These are phyloP conservation scores for Drosophila sordidula DNA, from an alignment of 2,888 invertebrate species.

Conservation along the genomic window DNA sequence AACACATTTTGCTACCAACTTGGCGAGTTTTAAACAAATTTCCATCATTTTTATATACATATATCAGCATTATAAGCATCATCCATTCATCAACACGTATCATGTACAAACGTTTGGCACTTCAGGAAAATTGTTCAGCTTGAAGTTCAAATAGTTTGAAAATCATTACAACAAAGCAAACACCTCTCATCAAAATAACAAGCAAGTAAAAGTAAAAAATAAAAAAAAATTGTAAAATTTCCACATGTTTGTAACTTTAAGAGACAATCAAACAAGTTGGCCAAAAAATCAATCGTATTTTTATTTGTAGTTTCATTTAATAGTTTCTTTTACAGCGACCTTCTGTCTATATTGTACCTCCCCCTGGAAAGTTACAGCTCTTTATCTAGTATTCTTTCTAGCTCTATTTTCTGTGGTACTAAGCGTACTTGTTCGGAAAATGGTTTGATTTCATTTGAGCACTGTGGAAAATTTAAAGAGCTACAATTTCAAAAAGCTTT, in stretches of 20 bases:
- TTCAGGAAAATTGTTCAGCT: constrained; percentile 22
- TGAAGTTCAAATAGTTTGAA: constrained; percentile 22
- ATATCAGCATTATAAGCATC: constrained; percentile 45
- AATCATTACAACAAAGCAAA: constrained; percentile 42
- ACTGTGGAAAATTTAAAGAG: not conserved
- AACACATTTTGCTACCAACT: constrained; percentile 64
- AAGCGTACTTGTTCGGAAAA: no score
- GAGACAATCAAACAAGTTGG: no score
- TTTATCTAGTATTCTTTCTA: no score
- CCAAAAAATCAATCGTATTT: no score
- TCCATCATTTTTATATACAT: constrained; percentile 47
- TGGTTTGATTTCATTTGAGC: no score
- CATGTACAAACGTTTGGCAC: constrained; percentile 25
- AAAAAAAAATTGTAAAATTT: constrained; percentile 64
- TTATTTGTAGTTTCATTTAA: no score
- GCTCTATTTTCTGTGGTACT: no score
- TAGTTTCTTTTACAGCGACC: no score
- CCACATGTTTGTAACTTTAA: not conserved
- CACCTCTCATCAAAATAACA: constrained; percentile 72
- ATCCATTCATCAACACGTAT: constrained; percentile 56
- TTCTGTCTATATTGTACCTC: no score
- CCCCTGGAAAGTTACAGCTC: no score
- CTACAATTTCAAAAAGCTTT: not conserved
- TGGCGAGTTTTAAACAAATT: constrained; percentile 59
- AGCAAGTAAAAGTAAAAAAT: constrained; percentile 74